Evolutionary conservation across 2,113 vertebrate species (phyloP), one percentile per base, ranked within the genome.

Genomic region (Chascanopsetta lugubris): DNA sequence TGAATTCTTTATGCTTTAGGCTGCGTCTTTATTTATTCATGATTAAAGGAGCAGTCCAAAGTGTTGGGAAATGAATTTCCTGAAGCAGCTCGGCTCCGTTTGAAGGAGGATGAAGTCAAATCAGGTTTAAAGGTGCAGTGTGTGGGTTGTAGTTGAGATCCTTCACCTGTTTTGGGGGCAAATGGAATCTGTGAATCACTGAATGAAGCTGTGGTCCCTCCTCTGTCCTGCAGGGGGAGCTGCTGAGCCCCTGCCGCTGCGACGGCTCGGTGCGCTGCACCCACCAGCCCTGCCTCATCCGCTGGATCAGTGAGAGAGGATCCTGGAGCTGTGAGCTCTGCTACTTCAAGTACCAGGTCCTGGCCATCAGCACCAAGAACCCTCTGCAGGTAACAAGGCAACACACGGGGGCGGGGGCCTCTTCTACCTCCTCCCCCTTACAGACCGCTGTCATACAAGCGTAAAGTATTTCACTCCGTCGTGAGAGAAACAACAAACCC

Each of bases 281-380:
- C 11, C 95, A 97, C 71, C 95, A 97, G 85, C 95, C 95, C 73
- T 97, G 95, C 83, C 93, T 97, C 79, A 96, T 97, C 85, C 94
- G 95, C 80, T 97, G 95, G 95, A 96, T 97, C 83, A 95, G 95
- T 3, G 95, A 97, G 75, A 87, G 95, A 25, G 95, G 95, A 9
- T 97, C 95, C 36, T 97, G 95, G 95, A 96, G 95, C 92, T 97
- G 95, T 34, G 95, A 97, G 82, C 94, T 97, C 49, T 97, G 95
- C 86, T 97, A 97, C 87, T 97, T 96, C 92, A 97, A 97, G 85
- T 97, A 97, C 92, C 95, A 96, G 85, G 94, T 96, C 80, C 87
- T 97, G 82, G 94, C 95, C 26, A 96, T 97, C 90, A 97, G 95
- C 93, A 97, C 95, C 87, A 97, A 97, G 90, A 97, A 97, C 85